Evolutionary conservation across 2,888 invertebrate genomes (phyloP).

Genomic region (Copidosoma aretas): DNA sequence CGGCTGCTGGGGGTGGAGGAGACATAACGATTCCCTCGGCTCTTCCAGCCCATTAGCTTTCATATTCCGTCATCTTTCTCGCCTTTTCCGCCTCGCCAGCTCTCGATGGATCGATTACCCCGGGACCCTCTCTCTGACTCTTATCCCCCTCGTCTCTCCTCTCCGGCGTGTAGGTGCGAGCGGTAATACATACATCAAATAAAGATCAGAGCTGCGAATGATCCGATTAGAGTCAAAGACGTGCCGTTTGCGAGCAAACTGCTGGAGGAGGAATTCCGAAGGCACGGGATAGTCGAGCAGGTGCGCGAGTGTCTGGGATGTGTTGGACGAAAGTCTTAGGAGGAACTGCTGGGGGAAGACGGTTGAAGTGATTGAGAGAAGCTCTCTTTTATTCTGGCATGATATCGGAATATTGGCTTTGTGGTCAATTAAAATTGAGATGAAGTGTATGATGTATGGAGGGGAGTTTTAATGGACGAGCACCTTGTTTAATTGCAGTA

Average conservation of each 20-base stretch:
- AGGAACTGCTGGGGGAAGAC: constrained; percentile 5
- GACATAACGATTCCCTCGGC: constrained; percentile 6
- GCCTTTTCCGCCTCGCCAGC: constrained; percentile 12
- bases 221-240: constrained; percentile 29
- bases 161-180: neutral
- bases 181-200: neutral
- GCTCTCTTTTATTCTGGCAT: no score
- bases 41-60: constrained; percentile 26
- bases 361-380: neutral
- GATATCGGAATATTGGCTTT: no score
- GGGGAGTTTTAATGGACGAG: no score
- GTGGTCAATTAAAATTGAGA: no score
- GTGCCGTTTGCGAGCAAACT: constrained; percentile 1
- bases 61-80: constrained; percentile 19
- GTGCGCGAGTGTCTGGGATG: neutral
- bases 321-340: constrained; percentile 20
- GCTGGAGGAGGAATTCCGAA: no score
- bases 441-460: no score
- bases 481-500: no score
- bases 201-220: constrained; percentile 14
- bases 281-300: constrained; percentile 6
- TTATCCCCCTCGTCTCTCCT: neutral
- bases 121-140: constrained; percentile 4
- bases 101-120: constrained; percentile 30
- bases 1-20: no score